These are phyloP conservation scores for Jordanella pulchra DNA, from an alignment of 2,797 vertebrate species.

Conservation along the genomic window DNA sequence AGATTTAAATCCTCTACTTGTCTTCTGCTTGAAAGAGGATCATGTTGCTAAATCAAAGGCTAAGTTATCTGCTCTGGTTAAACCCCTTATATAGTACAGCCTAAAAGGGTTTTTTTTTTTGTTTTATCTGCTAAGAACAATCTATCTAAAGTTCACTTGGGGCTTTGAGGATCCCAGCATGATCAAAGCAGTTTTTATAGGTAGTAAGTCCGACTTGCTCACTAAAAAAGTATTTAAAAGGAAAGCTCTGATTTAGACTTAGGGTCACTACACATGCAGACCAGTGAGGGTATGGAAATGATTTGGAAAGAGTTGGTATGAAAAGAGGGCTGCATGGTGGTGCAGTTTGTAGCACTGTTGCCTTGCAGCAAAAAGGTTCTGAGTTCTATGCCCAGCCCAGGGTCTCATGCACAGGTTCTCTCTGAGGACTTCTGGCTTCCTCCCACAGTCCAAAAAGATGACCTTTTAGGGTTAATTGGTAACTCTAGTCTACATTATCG, in stretches of 20 bases:
- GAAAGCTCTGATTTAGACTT: neutral
- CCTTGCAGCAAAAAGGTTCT: no score
- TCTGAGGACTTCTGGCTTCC: no score
- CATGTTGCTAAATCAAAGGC: neutral
- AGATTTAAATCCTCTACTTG: neutral
- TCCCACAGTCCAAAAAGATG: no score
- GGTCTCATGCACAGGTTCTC: no score
- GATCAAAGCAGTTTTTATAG: neutral
- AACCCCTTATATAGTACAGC: neutral
- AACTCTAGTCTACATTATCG: no score
- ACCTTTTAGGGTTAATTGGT: no score
- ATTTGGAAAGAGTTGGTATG: neutral
- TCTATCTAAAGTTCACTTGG: neutral
- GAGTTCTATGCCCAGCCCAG: no score
- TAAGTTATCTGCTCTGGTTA: neutral
- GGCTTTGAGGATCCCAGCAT: neutral
- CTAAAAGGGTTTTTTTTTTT: no score
- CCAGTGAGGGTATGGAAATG: neutral
- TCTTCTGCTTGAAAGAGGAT: neutral
- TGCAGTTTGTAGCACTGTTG: no score
- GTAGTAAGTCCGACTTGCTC: neutral
- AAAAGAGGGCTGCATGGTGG: neutral
- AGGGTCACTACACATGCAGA: neutral
- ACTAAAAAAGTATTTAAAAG: neutral
- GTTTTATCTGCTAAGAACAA: neutral